phyloP scores from a whole-genome alignment of 2,888 invertebrate genomes.

The Lacanobia oleracea region DNA sequence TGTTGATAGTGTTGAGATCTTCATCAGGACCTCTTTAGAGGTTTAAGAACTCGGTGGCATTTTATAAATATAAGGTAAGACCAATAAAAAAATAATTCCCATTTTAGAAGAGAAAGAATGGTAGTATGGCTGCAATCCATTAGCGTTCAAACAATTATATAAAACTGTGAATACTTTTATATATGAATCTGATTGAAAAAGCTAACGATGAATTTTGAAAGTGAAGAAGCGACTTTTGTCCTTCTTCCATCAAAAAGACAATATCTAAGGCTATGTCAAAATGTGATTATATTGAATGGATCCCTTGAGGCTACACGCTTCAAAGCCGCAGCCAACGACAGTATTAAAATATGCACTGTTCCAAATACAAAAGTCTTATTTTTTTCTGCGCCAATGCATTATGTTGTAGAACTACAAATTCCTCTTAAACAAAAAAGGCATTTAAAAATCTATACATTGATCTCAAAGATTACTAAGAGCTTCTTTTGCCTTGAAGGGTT shows the following conservation, averaged over 20 bases:
- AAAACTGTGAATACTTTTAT: no score
- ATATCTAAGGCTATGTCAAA: background rate
- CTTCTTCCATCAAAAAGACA: background rate
- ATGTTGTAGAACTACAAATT: background rate
- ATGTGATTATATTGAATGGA: constrained; percentile 5
- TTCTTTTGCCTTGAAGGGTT: constrained; percentile 4
- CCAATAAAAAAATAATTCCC: no score
- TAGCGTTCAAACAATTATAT: no score
- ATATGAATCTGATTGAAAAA: no score
- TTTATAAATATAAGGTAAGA: no score
- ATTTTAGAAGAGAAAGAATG: no score
- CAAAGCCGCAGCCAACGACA: background rate
- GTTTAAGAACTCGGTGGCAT: no score
- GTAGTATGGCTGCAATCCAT: no score
- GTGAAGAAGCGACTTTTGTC: background rate
- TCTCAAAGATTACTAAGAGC: constrained; percentile 26
- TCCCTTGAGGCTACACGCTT: background rate
- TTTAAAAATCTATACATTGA: background rate
- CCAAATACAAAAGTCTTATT: background rate
- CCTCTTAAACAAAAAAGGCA: background rate
- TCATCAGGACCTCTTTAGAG: background rate
- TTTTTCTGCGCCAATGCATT: background rate
- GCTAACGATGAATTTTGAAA: background rate
- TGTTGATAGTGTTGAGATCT: background rate
- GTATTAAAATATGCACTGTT: background rate